Evolutionary conservation across 2,888 invertebrate species (phyloP), one percentile per base, ranked within the genome.

Genomic region (Oegoconia quadripuncta): DNA sequence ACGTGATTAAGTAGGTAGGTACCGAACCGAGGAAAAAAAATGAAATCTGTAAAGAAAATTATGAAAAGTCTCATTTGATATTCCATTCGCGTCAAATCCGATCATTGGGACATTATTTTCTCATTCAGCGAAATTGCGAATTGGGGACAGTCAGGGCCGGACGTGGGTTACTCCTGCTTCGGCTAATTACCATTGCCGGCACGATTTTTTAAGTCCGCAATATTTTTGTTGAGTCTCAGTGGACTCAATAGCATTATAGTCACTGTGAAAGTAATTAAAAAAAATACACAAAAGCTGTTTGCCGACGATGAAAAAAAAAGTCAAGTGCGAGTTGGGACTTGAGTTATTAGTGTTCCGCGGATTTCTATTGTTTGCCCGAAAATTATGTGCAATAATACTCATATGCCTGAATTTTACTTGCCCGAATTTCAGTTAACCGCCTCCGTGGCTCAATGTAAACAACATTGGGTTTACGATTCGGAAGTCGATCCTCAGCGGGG

Each of bases 91-190:
- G 79, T 71, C 49, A 65, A 64, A 64, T 61, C 61, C 61, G 64
- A 70, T 69, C 72, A 62, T 58, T 72, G 62, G 62, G 15, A 64
- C 68, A 74, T 76, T 78, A 75, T 77, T 74, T 71, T 70, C 68
- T 65, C 71, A 65, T 72, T 68, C 62, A 50, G 53, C 56, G 53
- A 66, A 72, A 73, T 73, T 71, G 73, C 61, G 64, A 64, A 66
- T 69, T 67, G 62, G 66, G 74, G 69, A 70, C 72, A 66, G 56
- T 57, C n/a, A n/a, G 55, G 43, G 44, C 22, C 15, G 28, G 22
- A 29, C 22, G 16, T n/a, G 34, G 37, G 30, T 14, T 23, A 29
- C 29, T 33, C 17, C 41, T n/a, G 16, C 9, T 11, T 30, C 18
- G 26, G 1, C 16, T 12, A 3, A 34, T 12, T 34, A 26, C 20